Evolutionary conservation across 2,113 vertebrate genomes (phyloP).

Genomic region (Ramphastos sulfuratus): DNA sequence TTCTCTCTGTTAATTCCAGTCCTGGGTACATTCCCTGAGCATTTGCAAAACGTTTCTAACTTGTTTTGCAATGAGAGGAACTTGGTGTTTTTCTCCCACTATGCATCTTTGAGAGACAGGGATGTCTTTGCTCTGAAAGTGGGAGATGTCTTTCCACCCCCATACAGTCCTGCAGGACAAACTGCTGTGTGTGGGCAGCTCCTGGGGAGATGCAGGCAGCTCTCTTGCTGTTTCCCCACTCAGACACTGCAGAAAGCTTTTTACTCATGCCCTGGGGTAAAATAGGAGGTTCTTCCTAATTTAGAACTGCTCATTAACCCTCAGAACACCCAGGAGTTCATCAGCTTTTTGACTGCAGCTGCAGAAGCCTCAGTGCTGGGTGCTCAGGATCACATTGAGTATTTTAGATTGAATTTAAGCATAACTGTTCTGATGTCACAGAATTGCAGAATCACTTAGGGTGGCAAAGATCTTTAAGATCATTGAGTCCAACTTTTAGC

Average conservation of each 20-base stretch:
- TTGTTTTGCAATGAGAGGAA: background rate
- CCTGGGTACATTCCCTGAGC: background rate
- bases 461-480: no score
- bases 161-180: background rate
- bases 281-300: background rate
- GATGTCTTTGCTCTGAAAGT: background rate
- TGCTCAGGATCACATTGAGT: background rate
- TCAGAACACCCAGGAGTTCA: background rate
- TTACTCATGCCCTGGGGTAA: background rate
- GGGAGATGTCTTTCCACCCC: background rate
- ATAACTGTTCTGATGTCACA: rapidly evolving
- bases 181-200: background rate
- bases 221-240: background rate
- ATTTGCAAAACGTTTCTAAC: background rate
- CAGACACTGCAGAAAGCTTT: background rate
- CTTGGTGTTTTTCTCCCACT: background rate
- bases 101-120: background rate
- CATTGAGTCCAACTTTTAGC: no score
- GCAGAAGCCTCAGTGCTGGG: background rate
- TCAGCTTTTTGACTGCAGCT: background rate
- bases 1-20: background rate
- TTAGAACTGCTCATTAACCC: background rate
- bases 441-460: no score
- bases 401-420: background rate
- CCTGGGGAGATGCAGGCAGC: background rate